These are phyloP conservation scores for Delichon dasypus DNA, from an alignment of 2,797 vertebrate species.

Conservation along the genomic window DNA sequence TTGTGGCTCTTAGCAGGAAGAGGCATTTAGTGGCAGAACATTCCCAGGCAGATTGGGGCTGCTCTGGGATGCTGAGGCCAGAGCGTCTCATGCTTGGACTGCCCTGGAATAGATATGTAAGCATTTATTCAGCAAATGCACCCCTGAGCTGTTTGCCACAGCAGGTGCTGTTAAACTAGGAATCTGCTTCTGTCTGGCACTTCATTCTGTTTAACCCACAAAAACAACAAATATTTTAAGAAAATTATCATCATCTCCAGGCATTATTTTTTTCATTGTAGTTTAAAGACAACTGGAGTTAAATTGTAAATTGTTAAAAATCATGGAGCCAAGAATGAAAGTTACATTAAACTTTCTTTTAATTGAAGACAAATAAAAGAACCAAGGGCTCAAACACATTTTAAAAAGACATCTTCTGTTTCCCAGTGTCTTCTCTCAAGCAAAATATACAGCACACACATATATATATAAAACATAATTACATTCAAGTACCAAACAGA, in stretches of 20 bases:
- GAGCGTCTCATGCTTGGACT: neutral
- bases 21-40: neutral
- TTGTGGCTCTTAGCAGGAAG: neutral
- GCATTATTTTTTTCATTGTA: neutral
- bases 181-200: neutral
- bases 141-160: neutral
- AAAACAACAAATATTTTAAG: neutral
- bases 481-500: constrained; percentile 87
- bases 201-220: neutral
- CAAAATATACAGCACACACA: constrained; percentile 76
- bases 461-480: constrained; percentile 69
- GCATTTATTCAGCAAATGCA: neutral
- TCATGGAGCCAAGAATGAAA: neutral
- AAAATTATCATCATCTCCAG: neutral
- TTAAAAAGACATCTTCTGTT: constrained; percentile 58
- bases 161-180: neutral
- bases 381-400: constrained; percentile 52
- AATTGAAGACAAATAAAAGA: constrained; percentile 72
- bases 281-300: neutral
- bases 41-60: neutral
- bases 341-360: constrained; percentile 62
- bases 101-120: neutral
- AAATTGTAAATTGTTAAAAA: neutral
- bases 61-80: neutral
- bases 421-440: constrained; percentile 63